Base-by-base conservation (phyloP, 2,888 invertebrate genomes). In the Xanthorhoe designata region DNA sequence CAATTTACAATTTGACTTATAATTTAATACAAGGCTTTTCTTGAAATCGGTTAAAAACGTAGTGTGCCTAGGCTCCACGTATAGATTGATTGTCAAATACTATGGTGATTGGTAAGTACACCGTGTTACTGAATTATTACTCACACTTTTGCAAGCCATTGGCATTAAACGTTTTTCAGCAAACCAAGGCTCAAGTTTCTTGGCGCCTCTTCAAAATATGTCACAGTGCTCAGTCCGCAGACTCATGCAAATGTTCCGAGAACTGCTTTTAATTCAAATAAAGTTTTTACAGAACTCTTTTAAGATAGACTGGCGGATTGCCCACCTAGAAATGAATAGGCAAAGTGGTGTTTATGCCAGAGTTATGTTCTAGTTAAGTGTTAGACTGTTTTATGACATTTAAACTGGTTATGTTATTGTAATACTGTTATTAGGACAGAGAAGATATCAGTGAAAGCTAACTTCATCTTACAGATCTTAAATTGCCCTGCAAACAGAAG, bases 261-360 rank as follows among this genome's bases (percentile, higher is more conserved):
- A 78, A 80, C 77, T 76, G 78, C 75, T 72, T 80, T 80, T 78
- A 79, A 80, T 80, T 75, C 75, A 69, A 75, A 75, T 76, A 73
- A 78, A 80, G 76, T 76, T 76, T 72, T 66, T 61, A 35, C 60
- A 64, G 56, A 68, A 68, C 64, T 68, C 68, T 68, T 68, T 68
- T 68, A 47, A 65, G 68, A 68, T 64, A 57, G 68, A 68, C 68
- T 68, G 68, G 68, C 64, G 57, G 50, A 57, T 64, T 64, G 64
- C 64, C 68, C 68, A 68, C 64, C 68, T 61, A 58, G 64, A 54
- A 60, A 67, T 63, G 63, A 63, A 63, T 63, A 59, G 56, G 63
- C 62, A 52, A 54, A 65, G 64, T 62, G 61, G 61, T 67, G 64
- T 61, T 61, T 68, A 61, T 59, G 57, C 50, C 60, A 51, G 57